These are phyloP conservation scores for Pemphigus obesinymphae DNA, from an alignment of 1,140 invertebrate species.

Conservation along the genomic window DNA sequence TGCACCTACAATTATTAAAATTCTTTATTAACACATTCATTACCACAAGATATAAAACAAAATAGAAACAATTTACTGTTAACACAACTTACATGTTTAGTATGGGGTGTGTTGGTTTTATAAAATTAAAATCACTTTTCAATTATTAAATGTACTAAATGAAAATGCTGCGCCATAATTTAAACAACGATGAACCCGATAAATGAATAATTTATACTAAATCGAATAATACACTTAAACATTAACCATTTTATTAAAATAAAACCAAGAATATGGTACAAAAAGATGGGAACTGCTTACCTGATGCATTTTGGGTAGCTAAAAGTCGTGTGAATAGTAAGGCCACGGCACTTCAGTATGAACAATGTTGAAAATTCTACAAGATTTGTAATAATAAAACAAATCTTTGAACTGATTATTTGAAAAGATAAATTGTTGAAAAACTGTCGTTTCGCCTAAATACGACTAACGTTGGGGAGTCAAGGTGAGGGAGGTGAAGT, in stretches of 20 bases:
- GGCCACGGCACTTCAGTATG: not conserved
- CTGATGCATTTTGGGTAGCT: slow-evolving; percentile 23
- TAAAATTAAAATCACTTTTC: not conserved
- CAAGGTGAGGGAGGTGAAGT: slow-evolving; percentile 37
- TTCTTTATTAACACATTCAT: not conserved
- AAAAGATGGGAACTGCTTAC: not conserved
- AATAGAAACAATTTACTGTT: not conserved
- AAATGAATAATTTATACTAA: not conserved
- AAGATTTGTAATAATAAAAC: not conserved
- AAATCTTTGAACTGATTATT: not conserved
- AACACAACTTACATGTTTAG: not conserved
- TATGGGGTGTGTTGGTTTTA: not conserved
- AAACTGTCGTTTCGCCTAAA: not conserved
- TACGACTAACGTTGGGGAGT: not conserved
- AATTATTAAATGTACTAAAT: not conserved
- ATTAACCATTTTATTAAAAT: not conserved
- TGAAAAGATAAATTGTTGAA: not conserved
- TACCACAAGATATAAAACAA: not conserved
- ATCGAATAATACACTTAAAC: not conserved
- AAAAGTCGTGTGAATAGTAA: not conserved
- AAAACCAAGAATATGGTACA: not conserved
- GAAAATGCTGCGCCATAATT: not conserved
- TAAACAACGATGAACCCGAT: not conserved
- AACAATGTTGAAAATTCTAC: not conserved
- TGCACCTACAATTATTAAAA: not conserved